Evolutionary conservation across 2,113 vertebrate species (phyloP).

Genomic region (Notothenia coriiceps): DNA sequence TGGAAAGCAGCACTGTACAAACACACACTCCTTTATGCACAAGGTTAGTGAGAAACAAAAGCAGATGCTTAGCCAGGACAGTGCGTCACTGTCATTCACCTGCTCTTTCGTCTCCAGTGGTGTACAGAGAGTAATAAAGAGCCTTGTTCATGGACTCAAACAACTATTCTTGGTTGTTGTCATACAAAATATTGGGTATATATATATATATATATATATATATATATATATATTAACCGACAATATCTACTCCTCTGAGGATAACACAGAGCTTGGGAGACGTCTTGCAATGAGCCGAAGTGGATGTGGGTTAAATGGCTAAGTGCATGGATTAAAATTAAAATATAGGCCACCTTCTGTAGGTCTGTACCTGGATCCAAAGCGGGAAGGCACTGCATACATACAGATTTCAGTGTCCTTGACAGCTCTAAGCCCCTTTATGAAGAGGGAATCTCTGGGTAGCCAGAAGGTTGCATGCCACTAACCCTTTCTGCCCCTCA

Average conservation of each 20-base stretch:
- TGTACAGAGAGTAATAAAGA: constrained; percentile 37
- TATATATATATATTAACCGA: neutral
- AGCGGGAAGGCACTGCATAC: constrained; percentile 7
- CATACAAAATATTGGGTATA: constrained; percentile 12
- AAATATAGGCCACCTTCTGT: constrained; percentile 18
- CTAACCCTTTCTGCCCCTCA: constrained; percentile 67
- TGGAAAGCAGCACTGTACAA: constrained; percentile 50
- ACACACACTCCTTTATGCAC: constrained; percentile 17
- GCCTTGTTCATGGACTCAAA: constrained; percentile 17
- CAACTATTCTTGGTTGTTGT: constrained; percentile 18
- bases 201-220: neutral
- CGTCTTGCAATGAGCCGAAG: neutral
- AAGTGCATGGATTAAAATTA: constrained; percentile 7
- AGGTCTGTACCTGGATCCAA: constrained; percentile 6
- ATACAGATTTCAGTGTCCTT: constrained; percentile 50
- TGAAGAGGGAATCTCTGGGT: constrained; percentile 54
- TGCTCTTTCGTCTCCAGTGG: constrained; percentile 31
- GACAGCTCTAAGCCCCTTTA: constrained; percentile 19
- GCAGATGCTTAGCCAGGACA: constrained; percentile 55
- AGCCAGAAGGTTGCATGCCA: constrained; percentile 83
- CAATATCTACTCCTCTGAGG: neutral
- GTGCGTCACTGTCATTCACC: constrained; percentile 24
- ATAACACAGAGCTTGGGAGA: neutral
- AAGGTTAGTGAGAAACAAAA: constrained; percentile 46
- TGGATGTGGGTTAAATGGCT: constrained; percentile 24